These are phyloP conservation scores for Petaurus breviceps DNA, from an alignment of 2,113 vertebrate species.

Conservation along the genomic window DNA sequence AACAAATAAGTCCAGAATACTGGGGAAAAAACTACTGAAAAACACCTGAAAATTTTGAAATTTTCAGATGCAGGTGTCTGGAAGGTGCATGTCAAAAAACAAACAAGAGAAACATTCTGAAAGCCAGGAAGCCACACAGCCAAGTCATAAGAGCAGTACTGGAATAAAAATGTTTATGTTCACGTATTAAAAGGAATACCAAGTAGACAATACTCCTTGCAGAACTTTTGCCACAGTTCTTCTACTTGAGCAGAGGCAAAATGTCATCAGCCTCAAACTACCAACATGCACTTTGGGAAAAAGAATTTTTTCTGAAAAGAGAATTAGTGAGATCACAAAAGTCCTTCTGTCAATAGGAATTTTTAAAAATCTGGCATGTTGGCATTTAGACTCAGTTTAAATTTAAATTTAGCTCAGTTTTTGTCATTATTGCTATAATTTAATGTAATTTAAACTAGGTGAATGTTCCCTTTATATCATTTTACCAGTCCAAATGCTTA, in stretches of 20 bases:
- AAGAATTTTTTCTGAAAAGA: background rate
- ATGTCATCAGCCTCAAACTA: background rate
- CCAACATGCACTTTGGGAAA: background rate
- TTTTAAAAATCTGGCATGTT: slow-evolving; percentile 20
- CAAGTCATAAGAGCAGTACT: background rate
- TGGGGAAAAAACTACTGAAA: slow-evolving; percentile 29
- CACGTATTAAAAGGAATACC: background rate
- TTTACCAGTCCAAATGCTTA: background rate
- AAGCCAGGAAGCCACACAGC: slow-evolving; percentile 12
- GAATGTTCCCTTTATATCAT: background rate
- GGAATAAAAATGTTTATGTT: slow-evolving; percentile 35
- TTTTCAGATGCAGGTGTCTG: slow-evolving; percentile 6
- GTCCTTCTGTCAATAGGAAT: background rate
- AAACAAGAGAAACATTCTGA: background rate
- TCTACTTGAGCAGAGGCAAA: background rate
- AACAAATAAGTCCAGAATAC: background rate
- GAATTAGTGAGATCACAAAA: background rate
- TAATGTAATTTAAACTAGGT: background rate
- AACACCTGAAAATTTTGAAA: slow-evolving; percentile 45
- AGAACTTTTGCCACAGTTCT: background rate
- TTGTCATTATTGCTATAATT: background rate
- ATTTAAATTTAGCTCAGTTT: slow-evolving; percentile 4
- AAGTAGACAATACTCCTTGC: background rate
- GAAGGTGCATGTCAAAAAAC: background rate
- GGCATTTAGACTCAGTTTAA: background rate